Conservation (phyloP, 30 jellyfish, hydroid and myxozoan species). For the Aurelia coerulea region DNA sequence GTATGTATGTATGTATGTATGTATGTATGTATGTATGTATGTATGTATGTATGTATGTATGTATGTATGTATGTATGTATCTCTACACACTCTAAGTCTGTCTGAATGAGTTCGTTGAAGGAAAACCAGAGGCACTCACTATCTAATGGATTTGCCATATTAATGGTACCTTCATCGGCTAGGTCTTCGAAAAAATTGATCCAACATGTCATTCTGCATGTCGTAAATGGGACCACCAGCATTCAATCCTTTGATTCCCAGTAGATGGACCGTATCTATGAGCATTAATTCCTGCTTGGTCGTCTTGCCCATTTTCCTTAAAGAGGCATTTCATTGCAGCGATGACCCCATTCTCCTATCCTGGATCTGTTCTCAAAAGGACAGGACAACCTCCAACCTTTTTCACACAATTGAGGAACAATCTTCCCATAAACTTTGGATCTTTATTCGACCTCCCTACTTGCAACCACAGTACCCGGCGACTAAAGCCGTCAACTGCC, state of each 20-base stretch:
- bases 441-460: conserved; percentile 5
- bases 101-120: conserved; percentile 7
- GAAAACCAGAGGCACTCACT: conserved; percentile 11
- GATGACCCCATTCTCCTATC: too few relatives aligned
- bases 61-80: too few relatives aligned
- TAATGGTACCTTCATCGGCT: conserved; percentile 14
- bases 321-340: neutral
- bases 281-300: neutral
- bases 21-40: too few relatives aligned
- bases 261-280: too few relatives aligned
- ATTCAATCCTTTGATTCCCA: too few relatives aligned
- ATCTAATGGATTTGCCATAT: conserved; percentile 11
- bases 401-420: neutral
- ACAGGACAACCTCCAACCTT: too few relatives aligned
- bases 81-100: neutral
- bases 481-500: conserved; percentile 21
- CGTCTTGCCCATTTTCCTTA: conserved; percentile 6
- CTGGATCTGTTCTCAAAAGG: too few relatives aligned
- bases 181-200: neutral
- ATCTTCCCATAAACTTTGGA: neutral
- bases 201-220: too few relatives aligned
- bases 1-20: too few relatives aligned
- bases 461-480: conserved; percentile 10
- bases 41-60: too few relatives aligned
- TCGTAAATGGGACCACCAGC: too few relatives aligned